phyloP scores from a whole-genome alignment of 53 echinoderm and acorn worm genomes.

The Echinarachnius parma region DNA sequence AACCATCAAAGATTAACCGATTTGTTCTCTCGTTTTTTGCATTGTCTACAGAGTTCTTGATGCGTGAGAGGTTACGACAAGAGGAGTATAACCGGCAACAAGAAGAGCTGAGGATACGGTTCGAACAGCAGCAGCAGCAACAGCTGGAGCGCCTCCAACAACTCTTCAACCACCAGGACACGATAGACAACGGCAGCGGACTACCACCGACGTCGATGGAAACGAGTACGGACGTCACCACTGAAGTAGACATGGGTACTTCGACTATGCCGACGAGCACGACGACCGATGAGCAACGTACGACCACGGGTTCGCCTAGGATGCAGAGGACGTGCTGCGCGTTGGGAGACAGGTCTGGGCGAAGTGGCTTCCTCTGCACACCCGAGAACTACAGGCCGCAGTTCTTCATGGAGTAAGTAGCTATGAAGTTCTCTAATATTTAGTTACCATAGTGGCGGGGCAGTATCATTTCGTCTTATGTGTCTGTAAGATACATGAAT shows the following conservation, averaged over 20 bases:
- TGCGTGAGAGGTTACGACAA: too few relatives aligned
- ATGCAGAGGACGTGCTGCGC: constrained; percentile 62
- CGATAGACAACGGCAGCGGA: background rate
- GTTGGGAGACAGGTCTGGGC: constrained; percentile 61
- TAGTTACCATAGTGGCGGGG: too few relatives aligned
- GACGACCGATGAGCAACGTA: background rate
- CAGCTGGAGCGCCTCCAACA: background rate
- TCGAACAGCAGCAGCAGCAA: background rate
- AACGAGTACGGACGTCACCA: background rate
- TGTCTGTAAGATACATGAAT: too few relatives aligned
- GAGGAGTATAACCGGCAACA: too few relatives aligned
- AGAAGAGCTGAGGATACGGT: constrained; percentile 1
- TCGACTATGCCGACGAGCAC: background rate
- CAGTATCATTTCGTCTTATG: too few relatives aligned
- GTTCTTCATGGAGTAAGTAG: constrained; percentile 25
- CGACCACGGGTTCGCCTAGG: too few relatives aligned
- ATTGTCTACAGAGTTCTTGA: too few relatives aligned
- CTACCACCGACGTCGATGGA: background rate
- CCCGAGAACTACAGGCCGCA: constrained; percentile 67
- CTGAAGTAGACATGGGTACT: background rate
- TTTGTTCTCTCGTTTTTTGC: too few relatives aligned
- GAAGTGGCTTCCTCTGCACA: constrained; percentile 63
- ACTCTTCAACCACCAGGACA: background rate
- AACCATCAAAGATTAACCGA: too few relatives aligned
- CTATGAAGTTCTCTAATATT: too few relatives aligned